Evolutionary conservation across 2,888 invertebrate species (phyloP).

Genomic region (Meliscaeva auricollis): DNA sequence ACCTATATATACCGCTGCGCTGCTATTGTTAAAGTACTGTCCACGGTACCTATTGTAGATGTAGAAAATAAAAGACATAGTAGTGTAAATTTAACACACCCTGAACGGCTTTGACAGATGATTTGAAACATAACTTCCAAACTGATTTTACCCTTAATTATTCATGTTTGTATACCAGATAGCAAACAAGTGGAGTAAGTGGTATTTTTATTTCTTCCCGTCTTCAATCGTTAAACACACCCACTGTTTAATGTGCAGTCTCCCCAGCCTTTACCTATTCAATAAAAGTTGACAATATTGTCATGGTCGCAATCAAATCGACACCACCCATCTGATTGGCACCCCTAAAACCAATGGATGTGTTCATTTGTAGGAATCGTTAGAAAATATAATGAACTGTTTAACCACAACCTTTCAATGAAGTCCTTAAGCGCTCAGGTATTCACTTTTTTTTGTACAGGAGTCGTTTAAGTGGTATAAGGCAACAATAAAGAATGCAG

Average conservation of each 20-base stretch:
- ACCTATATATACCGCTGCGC: no score
- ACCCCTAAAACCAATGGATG: constrained; percentile 37
- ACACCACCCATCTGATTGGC: constrained; percentile 63
- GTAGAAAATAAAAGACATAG: no score
- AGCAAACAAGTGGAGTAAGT: background rate
- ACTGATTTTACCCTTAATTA: background rate
- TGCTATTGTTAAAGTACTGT: no score
- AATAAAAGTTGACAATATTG: constrained; percentile 55
- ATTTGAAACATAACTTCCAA: no score
- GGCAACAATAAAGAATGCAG: constrained; percentile 43
- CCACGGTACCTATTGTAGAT: no score
- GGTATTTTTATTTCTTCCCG: constrained; percentile 6
- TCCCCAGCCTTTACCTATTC: constrained; percentile 35
- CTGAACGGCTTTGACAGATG: no score
- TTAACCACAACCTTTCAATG: constrained; percentile 39
- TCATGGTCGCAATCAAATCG: constrained; percentile 63
- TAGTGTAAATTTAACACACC: no score
- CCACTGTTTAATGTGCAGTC: constrained; percentile 39
- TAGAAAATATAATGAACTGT: constrained; percentile 57
- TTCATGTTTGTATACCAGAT: background rate
- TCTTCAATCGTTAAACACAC: constrained; percentile 32
- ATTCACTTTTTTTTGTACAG: constrained; percentile 46
- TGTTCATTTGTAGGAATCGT: constrained; percentile 54
- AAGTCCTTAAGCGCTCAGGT: constrained; percentile 28
- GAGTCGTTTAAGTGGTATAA: constrained; percentile 51